phyloP scores from a whole-genome alignment of 2,797 vertebrate genomes.

The Scyliorhinus canicula region DNA sequence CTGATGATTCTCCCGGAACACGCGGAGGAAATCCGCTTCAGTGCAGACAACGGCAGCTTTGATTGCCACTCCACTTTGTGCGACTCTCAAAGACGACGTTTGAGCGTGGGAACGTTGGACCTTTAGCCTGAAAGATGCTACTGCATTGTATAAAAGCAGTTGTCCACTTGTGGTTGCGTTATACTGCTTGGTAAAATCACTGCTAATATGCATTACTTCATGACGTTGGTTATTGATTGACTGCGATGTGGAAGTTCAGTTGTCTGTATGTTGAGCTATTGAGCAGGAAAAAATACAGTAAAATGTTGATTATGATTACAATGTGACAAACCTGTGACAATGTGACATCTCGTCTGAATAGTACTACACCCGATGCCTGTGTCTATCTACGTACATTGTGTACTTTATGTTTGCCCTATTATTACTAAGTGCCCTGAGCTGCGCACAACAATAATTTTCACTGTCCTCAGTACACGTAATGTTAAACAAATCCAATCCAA shows the following conservation, averaged over 20 bases:
- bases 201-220: background rate
- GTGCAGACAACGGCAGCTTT: background rate
- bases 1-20: background rate
- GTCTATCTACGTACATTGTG: too few species aligned
- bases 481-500: too few species aligned
- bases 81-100: background rate
- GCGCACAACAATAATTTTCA: too few species aligned
- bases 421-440: too few species aligned
- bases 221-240: background rate
- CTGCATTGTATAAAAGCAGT: background rate
- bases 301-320: background rate
- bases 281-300: background rate
- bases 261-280: background rate
- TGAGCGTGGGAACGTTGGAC: background rate
- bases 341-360: too few species aligned
- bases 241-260: background rate
- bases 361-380: too few species aligned
- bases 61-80: background rate
- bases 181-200: background rate
- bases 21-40: background rate
- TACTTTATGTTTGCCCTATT: too few species aligned
- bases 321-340: constrained; percentile 2
- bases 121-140: background rate
- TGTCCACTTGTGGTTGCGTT: background rate
- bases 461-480: too few species aligned